Evolutionary conservation across 2,888 invertebrate genomes (phyloP), one percentile per base, ranked within the genome.

Genomic region (Stenurella melanura): DNA sequence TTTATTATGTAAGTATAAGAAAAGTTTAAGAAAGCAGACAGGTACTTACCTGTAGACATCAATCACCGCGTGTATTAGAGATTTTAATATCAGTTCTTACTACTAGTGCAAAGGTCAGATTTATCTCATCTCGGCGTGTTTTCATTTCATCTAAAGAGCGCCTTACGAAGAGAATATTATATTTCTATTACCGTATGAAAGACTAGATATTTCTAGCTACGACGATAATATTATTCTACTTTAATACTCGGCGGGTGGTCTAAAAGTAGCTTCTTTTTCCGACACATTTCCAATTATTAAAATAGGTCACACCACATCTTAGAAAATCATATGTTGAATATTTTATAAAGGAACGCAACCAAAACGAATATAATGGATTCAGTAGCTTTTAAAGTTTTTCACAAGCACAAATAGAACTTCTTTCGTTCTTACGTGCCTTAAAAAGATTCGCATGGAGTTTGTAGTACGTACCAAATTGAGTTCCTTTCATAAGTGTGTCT

Each of bases 391-490:
- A 12, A 58, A n/a, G 50, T n/a, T 34, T 61, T 61, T 61, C 30
- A 61, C 26, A 30, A 30, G 2, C 34, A 30, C 26, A 61, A 61
- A 61, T 61, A 30, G 17, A 61, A n/a, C 61, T 61, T 15, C 30
- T 21, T 61, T 61, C 30, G 9, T 61, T 61, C 17, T n/a, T 61
- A n/a, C 15, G 30, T 34, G 26, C 21, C 34, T 21, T 61, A 61
- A 61, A 58, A 61, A 17, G 2, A 58, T 50, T 38, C 58, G 15
- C 50, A 34, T 69, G 26, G 18, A 34, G n/a, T 54, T 57, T 69
- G 57, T 17, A 30, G 69, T 69, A 30, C 58, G 26, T 34, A 69
- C 69, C 17, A 69, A 69, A 69, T 69, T 69, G 34, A 58, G 69
- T 54, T 56, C 57, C 12, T 58, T 69, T 69, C 69, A 69, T 57